Evolutionary conservation across 2,888 invertebrate genomes (phyloP).

Genomic region (Anaspis maculata): DNA sequence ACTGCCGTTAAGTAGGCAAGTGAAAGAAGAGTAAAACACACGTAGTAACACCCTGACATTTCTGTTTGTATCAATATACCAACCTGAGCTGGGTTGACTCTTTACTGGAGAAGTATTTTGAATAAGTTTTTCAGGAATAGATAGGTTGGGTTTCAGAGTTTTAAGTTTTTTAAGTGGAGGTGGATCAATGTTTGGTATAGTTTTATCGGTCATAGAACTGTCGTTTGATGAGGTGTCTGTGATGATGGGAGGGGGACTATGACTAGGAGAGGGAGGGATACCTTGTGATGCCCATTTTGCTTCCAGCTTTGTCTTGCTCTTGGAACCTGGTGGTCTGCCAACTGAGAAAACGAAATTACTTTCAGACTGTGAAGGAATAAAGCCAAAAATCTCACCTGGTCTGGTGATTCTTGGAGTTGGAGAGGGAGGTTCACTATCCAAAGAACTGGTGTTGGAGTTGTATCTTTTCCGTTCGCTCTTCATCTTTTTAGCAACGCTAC

Average conservation of each 20-base stretch:
- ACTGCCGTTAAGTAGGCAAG: no score
- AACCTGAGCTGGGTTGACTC: no score
- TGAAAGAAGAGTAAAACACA: no score
- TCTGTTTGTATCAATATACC: no score
- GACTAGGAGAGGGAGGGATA: constrained; percentile 25
- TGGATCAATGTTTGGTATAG: constrained; percentile 2
- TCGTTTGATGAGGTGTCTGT: constrained; percentile 18
- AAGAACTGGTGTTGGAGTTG: constrained; percentile 45
- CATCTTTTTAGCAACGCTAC: constrained; percentile 20
- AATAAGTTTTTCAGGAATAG: constrained; percentile 1
- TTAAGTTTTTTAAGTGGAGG: constrained; percentile 23
- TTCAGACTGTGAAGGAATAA: no score
- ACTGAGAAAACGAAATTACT: constrained; percentile 35
- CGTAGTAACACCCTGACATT: no score
- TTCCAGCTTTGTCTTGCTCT: constrained; percentile 31
- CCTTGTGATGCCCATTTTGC: constrained; percentile 38
- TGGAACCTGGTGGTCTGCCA: constrained; percentile 45
- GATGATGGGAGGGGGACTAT: constrained; percentile 20
- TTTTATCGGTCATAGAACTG: constrained; percentile 14
- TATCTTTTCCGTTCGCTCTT: constrained; percentile 43
- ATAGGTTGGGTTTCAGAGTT: constrained; percentile 22
- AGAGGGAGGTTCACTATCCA: constrained; percentile 46
- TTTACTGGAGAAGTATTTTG: no score
- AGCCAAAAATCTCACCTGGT: no score
- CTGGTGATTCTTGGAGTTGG: constrained; percentile 42